Base-by-base conservation (phyloP, 2,888 invertebrate genomes). In the Xanthostigma xanthostigma region DNA sequence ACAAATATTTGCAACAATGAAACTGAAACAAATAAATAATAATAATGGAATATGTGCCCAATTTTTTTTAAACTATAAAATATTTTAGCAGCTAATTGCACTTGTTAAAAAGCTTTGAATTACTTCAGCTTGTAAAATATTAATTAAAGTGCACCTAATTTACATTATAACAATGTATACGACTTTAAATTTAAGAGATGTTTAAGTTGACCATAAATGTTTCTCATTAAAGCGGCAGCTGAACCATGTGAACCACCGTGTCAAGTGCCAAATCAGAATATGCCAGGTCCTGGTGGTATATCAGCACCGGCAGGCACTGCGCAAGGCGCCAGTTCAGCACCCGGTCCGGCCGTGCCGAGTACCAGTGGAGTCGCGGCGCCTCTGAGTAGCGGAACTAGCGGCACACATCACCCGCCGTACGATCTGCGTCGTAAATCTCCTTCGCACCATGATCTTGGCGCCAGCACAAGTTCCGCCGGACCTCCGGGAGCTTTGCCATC, bases 391-490 rank as follows among this genome's bases (percentile, higher is more conserved):
- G 74, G 74, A 54, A 70, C 71, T 59, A 73, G 75, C 57, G 63
- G 67, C 54, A 70, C 60, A 55, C 90, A 91, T 68, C 89, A 89
- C 66, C 87, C 90, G 55, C 92, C 92, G 2, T 92, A 92, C 64
- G 92, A 92, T 67, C 72, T 92, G 62, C 77, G 92, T 53, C 77
- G 91, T 59, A 92, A 92, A 70, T 87, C 84, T 55, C 86, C 85
- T 42, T 81, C 82, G 43, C 75, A 76, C 59, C 73, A 74, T 54
- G 80, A 80, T 63, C 77, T 80, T 56, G 81, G 81, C 56, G 81
- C 83, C 48, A 79, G 82, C 51, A 79, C 83, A 33, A 67, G 67
- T 53, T 67, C 67, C 35, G 67, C 67, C 27, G 68, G 67, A 10
- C 67, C 67, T 1, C 67, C 59, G 58, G 73, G 64, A 59, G 71